phyloP scores from a whole-genome alignment of 2,797 vertebrate species.

The Thaleichthys pacificus region DNA sequence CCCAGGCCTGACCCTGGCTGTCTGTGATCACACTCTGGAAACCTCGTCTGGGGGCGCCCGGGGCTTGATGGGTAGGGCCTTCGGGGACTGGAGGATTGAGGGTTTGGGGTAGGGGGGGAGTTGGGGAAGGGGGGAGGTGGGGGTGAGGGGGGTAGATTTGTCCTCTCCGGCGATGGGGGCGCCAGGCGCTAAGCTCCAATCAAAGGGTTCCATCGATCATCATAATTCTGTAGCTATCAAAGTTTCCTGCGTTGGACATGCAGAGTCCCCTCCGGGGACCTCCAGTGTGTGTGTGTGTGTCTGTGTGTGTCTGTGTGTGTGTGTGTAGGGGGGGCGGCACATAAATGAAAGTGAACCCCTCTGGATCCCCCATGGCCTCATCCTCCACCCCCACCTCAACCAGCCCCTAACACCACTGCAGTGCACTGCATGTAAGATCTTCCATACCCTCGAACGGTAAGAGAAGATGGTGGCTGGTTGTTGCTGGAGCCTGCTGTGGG shows the following conservation, averaged over 20 bases:
- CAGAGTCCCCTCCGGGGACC: constrained; percentile 19
- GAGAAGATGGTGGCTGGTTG: neutral
- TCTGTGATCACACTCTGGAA: constrained; percentile 56
- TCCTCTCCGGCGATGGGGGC: constrained; percentile 37
- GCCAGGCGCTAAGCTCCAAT: constrained; percentile 44
- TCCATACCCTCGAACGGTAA: neutral
- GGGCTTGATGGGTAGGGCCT: constrained; percentile 42
- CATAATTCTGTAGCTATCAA: constrained; percentile 38
- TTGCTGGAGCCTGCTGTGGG: neutral
- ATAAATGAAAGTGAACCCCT: constrained; percentile 4
- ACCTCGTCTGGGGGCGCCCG: constrained; percentile 38
- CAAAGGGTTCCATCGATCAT: constrained; percentile 43
- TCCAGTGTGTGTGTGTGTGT: neutral
- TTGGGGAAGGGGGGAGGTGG: constrained; percentile 24
- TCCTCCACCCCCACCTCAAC: neutral
- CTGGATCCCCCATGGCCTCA: neutral
- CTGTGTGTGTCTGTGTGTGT: too few relatives aligned
- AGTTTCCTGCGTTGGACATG: constrained; percentile 36
- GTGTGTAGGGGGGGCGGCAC: neutral
- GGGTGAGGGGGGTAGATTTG: constrained; percentile 38
- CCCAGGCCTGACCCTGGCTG: constrained; percentile 51
- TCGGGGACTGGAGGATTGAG: constrained; percentile 1
- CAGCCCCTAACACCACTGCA: constrained; percentile 16
- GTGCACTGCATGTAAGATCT: constrained; percentile 16
- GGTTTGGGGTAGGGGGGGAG: too few relatives aligned